Percentiles rank a stretch among this genome's conserved stretches.
phyloP scores from a whole-genome alignment of 30 jellyfish, hydroid and myxozoan species.

The Hydra vulgaris region DNA sequence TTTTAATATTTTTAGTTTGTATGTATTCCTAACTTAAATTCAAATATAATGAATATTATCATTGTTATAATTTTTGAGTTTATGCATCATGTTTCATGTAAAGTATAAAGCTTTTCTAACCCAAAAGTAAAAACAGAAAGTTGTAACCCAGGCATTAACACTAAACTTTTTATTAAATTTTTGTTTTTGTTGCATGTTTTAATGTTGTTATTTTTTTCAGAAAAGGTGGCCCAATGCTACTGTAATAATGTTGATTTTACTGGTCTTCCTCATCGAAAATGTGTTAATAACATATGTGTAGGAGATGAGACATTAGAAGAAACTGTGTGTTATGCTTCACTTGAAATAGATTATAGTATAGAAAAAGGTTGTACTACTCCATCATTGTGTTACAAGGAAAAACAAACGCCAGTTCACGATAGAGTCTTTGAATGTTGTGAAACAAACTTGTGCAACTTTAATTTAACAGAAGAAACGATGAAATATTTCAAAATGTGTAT shows the following conservation, averaged over 20 bases:
- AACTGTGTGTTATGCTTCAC: neutral
- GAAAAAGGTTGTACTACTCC: conserved; percentile 10
- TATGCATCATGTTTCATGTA: no score
- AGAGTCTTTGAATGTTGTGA: conserved; percentile 9
- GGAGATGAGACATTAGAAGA: neutral
- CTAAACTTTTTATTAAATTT: no score
- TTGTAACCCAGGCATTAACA: no score
- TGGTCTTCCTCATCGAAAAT: neutral
- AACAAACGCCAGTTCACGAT: conserved; percentile 5
- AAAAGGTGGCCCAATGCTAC: neutral
- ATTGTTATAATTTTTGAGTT: no score
- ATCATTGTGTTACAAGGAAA: neutral
- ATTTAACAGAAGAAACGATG: conserved; percentile 4
- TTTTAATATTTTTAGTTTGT: no score
- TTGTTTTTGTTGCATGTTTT: neutral
- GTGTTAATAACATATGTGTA: neutral
- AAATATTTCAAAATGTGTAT: neutral
- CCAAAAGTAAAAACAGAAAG: no score
- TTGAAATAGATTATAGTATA: neutral
- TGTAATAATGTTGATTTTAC: conserved; percentile 5
- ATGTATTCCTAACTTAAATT: no score
- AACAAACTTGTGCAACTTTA: conserved; percentile 9
- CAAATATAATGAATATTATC: no score
- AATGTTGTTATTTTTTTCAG: no score
- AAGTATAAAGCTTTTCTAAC: no score